These are phyloP conservation scores for Latrodectus hesperus DNA, from an alignment of 2,888 invertebrate species.

Conservation along the genomic window DNA sequence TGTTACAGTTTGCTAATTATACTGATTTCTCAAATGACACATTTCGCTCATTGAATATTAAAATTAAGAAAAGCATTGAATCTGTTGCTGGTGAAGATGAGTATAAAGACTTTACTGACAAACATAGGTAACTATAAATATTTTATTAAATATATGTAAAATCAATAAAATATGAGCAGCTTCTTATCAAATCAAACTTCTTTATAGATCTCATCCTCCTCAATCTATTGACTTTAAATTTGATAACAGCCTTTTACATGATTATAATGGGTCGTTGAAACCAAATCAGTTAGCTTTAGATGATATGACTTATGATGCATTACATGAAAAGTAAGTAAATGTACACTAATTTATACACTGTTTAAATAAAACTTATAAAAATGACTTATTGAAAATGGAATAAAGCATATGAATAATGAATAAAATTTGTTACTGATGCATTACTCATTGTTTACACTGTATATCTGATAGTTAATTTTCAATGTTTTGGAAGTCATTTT, in stretches of 20 bases:
- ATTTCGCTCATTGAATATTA: conserved; percentile 85
- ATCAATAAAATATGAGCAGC: conserved; percentile 6
- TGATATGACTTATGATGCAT: conserved; percentile 92
- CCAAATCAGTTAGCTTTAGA: conserved; percentile 93
- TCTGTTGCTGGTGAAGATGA: conserved; percentile 88
- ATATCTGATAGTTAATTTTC: too few relatives aligned
- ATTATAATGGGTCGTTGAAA: conserved; percentile 88
- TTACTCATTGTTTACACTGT: too few relatives aligned
- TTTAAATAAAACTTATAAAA: too few relatives aligned
- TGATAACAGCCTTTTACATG: conserved; percentile 90
- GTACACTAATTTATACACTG: too few relatives aligned
- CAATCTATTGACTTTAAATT: conserved; percentile 87
- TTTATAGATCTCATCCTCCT: conserved; percentile 64
- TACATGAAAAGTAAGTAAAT: conserved; percentile 81
- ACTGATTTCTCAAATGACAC: conserved; percentile 88
- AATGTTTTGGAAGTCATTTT: too few relatives aligned
- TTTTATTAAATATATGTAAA: neutral
- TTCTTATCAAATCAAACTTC: neutral
- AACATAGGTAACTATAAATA: conserved; percentile 83
- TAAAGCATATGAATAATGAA: too few relatives aligned
- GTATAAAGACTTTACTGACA: conserved; percentile 90
- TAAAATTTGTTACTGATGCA: too few relatives aligned
- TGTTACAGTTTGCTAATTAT: conserved; percentile 86
- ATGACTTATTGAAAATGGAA: too few relatives aligned
- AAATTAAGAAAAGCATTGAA: conserved; percentile 85